Conservation (phyloP, 2,797 vertebrate genomes). For the Simalia tracyae region DNA sequence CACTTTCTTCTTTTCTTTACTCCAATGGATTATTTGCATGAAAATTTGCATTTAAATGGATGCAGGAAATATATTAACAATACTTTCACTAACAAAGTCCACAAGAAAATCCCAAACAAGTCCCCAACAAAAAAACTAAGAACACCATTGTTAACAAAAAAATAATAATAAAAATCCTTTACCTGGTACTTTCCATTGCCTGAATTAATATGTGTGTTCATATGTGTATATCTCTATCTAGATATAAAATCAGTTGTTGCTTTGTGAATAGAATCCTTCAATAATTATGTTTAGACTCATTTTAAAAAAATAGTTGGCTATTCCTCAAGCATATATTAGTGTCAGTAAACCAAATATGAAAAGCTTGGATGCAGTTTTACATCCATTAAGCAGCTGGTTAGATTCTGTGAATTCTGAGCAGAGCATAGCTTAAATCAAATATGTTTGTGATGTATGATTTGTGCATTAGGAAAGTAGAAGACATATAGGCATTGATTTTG, state of each 20-base stretch:
- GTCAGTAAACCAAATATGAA: constrained; percentile 30
- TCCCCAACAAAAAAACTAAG: background rate
- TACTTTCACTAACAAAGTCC: constrained; percentile 66
- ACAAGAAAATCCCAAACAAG: background rate
- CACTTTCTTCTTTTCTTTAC: constrained; percentile 48
- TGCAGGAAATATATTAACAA: constrained; percentile 70
- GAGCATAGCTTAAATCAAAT: constrained; percentile 18
- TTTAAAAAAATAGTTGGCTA: constrained; percentile 23
- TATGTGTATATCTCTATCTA: background rate
- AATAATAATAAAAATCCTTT: constrained; percentile 3
- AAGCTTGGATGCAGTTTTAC: constrained; percentile 19
- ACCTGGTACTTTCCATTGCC: constrained; percentile 60
- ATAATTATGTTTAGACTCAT: constrained; percentile 51
- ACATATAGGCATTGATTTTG: background rate
- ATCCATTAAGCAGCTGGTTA: constrained; percentile 21
- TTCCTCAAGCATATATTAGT: constrained; percentile 36
- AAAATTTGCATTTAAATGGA: constrained; percentile 79
- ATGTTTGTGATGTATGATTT: constrained; percentile 30
- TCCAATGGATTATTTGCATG: constrained; percentile 71
- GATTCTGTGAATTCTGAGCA: constrained; percentile 12
- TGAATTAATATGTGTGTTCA: constrained; percentile 27
- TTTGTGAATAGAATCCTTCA: constrained; percentile 56
- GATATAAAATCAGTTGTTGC: constrained; percentile 52
- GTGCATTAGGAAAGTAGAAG: constrained; percentile 17
- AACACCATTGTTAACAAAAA: background rate